These are phyloP conservation scores for Amblyopsis hoosieri DNA, from an alignment of 2,797 vertebrate genomes.

Conservation along the genomic window DNA sequence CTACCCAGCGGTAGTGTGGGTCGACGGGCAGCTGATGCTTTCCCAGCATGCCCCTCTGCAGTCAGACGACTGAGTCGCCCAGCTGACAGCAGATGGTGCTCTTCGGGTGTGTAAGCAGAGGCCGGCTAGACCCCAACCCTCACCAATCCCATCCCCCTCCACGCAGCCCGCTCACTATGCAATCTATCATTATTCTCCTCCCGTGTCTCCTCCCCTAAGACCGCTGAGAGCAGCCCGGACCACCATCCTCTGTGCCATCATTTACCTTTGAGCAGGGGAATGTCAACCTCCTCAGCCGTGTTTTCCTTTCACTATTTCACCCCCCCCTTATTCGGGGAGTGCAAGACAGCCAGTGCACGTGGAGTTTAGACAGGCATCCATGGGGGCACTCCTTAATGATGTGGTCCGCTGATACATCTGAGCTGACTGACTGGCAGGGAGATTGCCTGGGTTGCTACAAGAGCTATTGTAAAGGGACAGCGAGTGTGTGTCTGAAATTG, in stretches of 20 bases:
- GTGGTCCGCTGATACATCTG: slow-evolving; percentile 67
- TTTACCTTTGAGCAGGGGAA: slow-evolving; percentile 73
- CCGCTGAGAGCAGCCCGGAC: slow-evolving; percentile 70
- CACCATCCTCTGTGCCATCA: slow-evolving; percentile 75
- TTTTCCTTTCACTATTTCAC: not conserved
- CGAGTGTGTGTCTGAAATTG: too few species aligned
- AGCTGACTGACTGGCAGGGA: slow-evolving; percentile 57
- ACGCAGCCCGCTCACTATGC: slow-evolving; percentile 56
- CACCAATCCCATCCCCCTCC: slow-evolving; percentile 25
- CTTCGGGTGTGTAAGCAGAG: slow-evolving; percentile 71
- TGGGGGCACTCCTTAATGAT: slow-evolving; percentile 71
- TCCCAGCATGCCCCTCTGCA: slow-evolving; percentile 65
- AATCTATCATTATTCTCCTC: slow-evolving; percentile 78
- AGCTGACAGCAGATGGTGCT: slow-evolving; percentile 86
- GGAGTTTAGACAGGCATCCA: slow-evolving; percentile 67
- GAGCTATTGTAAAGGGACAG: too few species aligned
- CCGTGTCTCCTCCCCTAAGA: slow-evolving; percentile 59
- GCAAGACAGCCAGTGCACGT: slow-evolving; percentile 54
- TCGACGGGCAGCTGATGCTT: slow-evolving; percentile 63
- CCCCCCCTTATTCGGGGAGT: slow-evolving; percentile 67
- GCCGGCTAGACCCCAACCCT: slow-evolving; percentile 31
- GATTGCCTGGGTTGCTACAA: too few species aligned
- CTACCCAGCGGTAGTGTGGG: slow-evolving; percentile 42
- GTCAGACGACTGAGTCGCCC: slow-evolving; percentile 69
- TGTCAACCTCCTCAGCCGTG: slow-evolving; percentile 72